Evolutionary conservation across 1,140 invertebrate species (phyloP).

Genomic region (Cephus cinctus): DNA sequence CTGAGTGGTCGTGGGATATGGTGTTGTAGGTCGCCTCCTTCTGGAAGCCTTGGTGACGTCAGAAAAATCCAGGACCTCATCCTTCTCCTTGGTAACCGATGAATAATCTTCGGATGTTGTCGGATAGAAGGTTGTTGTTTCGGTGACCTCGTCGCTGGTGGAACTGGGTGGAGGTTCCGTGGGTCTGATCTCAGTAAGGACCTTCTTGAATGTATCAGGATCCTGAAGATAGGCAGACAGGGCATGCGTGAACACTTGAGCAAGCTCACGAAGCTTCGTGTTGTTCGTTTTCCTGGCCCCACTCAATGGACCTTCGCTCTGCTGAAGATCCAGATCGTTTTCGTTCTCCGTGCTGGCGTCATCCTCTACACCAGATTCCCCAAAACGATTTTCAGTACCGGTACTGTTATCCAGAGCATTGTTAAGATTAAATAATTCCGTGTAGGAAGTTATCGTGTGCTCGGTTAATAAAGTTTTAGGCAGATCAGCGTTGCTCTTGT

Average conservation of each 20-base stretch:
- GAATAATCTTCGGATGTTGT: conserved; percentile 47
- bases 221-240: conserved; percentile 78
- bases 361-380: conserved; percentile 42
- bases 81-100: conserved; percentile 63
- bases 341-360: conserved; percentile 52
- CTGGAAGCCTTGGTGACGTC: conserved; percentile 57
- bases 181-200: conserved; percentile 72
- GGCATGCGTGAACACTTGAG: conserved; percentile 79
- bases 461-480: conserved; percentile 43
- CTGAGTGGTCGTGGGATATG: conserved; percentile 30
- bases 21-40: conserved; percentile 50
- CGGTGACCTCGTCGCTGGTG: conserved; percentile 24
- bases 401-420: conserved; percentile 45
- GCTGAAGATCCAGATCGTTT: conserved; percentile 60
- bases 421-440: conserved; percentile 51
- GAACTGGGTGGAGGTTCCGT: conserved; percentile 66
- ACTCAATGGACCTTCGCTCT: conserved; percentile 61
- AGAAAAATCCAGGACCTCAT: conserved; percentile 75
- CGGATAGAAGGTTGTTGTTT: conserved; percentile 31
- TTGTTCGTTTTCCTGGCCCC: conserved; percentile 51
- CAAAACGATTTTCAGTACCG: conserved; percentile 42
- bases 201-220: conserved; percentile 73
- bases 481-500: conserved; percentile 29
- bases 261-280: conserved; percentile 72
- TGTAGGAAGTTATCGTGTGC: conserved; percentile 46